Evolutionary conservation across 2,888 invertebrate species (phyloP).

Genomic region (Pristionchus exspectatus): DNA sequence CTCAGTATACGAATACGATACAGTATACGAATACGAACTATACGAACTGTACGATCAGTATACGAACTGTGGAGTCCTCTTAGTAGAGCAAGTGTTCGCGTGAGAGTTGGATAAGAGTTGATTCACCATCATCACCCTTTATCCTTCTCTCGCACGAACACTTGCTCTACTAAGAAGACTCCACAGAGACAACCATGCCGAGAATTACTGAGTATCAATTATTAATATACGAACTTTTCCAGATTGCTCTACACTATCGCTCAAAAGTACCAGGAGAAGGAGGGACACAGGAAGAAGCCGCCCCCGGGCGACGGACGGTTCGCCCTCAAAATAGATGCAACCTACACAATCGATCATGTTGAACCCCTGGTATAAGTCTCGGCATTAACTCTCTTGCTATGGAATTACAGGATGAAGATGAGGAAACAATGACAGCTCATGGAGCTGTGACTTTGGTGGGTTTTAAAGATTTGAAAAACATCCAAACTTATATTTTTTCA

Average conservation of each 20-base stretch:
- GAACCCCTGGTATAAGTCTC: background rate
- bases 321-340: background rate
- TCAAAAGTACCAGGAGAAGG: background rate
- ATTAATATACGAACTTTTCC: background rate
- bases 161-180: no score
- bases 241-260: background rate
- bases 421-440: slow-evolving; percentile 33
- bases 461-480: background rate
- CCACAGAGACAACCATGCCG: no score
- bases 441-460: slow-evolving; percentile 45
- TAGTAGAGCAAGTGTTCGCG: no score
- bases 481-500: background rate
- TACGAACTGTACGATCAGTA: no score
- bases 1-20: no score
- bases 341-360: background rate
- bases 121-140: no score
- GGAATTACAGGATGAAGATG: background rate
- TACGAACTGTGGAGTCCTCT: no score
- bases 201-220: no score
- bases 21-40: no score
- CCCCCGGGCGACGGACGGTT: background rate
- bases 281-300: background rate
- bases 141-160: no score
- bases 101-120: no score
- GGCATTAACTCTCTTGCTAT: background rate